A percentile compares a stretch with the other conserved stretches of the same genome.
phyloP scores from a whole-genome alignment of 2,113 vertebrate genomes.

The Riparia riparia region DNA sequence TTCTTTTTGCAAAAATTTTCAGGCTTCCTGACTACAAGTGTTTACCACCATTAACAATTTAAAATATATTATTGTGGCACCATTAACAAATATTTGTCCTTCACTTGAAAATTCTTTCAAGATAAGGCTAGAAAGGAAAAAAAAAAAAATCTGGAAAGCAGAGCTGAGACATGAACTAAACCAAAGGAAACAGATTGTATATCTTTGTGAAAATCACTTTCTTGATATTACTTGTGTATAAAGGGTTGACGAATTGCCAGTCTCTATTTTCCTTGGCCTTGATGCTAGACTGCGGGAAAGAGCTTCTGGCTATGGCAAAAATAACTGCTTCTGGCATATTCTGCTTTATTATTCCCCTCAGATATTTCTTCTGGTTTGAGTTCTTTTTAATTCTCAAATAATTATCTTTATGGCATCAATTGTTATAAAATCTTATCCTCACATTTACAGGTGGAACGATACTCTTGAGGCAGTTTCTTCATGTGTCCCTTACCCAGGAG shows the following conservation, averaged over 20 bases:
- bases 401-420: slow-evolving; percentile 2
- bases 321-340: not conserved
- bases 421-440: not conserved
- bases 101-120: not conserved
- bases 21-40: not conserved
- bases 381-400: not conserved
- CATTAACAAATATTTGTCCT: not conserved
- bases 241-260: not conserved
- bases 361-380: not conserved
- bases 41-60: not conserved
- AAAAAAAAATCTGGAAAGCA: not conserved
- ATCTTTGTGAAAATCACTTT: not conserved
- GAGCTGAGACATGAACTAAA: not conserved
- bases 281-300: not conserved
- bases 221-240: not conserved
- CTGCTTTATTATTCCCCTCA: not conserved
- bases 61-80: not conserved
- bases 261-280: not conserved
- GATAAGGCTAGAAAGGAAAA: not conserved
- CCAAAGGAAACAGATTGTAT: not conserved
- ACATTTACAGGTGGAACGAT: not conserved
- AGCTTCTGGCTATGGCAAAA: not conserved
- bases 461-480: not conserved
- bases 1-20: not conserved
- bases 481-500: not conserved